Conservation (phyloP, 2,797 vertebrate genomes). For the Sternotherus odoratus region DNA sequence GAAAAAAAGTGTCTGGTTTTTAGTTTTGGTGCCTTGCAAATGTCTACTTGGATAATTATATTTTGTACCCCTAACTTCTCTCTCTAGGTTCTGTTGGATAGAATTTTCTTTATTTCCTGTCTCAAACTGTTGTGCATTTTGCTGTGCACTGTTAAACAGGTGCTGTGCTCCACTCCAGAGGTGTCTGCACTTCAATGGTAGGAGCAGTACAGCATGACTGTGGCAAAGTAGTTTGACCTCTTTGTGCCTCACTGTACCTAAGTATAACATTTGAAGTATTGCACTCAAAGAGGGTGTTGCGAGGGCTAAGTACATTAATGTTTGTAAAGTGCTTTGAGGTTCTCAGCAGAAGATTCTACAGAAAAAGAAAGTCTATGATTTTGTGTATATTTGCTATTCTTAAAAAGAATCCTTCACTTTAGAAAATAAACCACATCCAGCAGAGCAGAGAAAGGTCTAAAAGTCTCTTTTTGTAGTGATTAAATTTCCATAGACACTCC, state of each 20-base stretch:
- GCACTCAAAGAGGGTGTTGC: neutral
- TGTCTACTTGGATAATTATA: rapidly evolving
- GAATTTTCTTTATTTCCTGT: neutral
- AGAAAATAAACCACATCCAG: neutral
- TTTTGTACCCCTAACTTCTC: rapidly evolving
- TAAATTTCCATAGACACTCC: neutral
- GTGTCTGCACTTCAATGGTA: neutral
- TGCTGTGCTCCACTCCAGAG: neutral
- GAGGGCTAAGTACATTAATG: neutral
- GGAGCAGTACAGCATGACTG: neutral
- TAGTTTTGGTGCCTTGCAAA: neutral
- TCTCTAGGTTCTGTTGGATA: rapidly evolving
- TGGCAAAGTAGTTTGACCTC: neutral
- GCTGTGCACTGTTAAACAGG: rapidly evolving
- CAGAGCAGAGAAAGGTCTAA: neutral
- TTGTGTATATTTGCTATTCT: neutral
- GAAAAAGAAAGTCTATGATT: neutral
- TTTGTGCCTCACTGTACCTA: rapidly evolving
- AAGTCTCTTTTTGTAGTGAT: neutral
- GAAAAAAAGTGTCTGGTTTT: neutral
- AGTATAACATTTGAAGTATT: neutral
- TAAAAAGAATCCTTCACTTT: neutral
- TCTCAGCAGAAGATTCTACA: neutral
- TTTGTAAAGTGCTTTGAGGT: neutral
- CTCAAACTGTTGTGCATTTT: rapidly evolving